Percentiles rank a stretch among this genome's conserved stretches.
phyloP scores from a whole-genome alignment of 92 coral and sea anemone genomes.

The Epizoanthus illoricatus region DNA sequence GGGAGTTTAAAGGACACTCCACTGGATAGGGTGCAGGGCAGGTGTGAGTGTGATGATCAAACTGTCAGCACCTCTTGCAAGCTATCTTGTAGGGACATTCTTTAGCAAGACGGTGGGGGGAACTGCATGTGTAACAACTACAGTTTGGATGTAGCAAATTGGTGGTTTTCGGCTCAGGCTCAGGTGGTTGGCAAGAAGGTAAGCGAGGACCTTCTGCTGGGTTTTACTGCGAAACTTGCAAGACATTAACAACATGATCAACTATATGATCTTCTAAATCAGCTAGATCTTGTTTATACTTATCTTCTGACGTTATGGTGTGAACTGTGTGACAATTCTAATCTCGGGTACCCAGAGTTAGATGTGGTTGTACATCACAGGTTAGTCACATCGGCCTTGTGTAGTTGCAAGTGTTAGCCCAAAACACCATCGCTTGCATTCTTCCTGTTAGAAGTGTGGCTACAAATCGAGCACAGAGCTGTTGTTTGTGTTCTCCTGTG shows the following conservation, averaged over 20 bases:
- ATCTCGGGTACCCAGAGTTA: neutral
- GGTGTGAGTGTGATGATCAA: conserved; percentile 31
- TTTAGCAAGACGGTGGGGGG: conserved; percentile 27
- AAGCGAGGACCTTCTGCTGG: neutral
- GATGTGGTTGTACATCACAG: conserved; percentile 32
- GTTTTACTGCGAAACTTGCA: conserved; percentile 16
- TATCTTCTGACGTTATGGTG: conserved; percentile 6
- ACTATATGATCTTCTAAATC: conserved; percentile 41
- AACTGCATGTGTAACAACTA: conserved; percentile 27
- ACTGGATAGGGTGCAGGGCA: conserved; percentile 41
- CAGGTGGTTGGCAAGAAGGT: neutral
- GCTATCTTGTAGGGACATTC: conserved; percentile 30
- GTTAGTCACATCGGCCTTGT: conserved; percentile 9
- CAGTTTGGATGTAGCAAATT: neutral
- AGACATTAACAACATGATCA: conserved; percentile 14
- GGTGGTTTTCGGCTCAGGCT: neutral
- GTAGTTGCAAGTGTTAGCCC: conserved; percentile 47
- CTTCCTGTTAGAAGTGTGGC: conserved; percentile 22
- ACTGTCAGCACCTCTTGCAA: conserved; percentile 31
- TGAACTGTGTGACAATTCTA: neutral
- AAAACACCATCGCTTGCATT: conserved; percentile 28
- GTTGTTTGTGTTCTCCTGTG: conserved; percentile 34
- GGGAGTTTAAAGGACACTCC: conserved; percentile 37
- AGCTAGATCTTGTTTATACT: conserved; percentile 31
- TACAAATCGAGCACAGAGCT: conserved; percentile 34